A percentile compares a stretch with the other conserved stretches of the same genome.
phyloP scores from a whole-genome alignment of 1,140 invertebrate genomes.

The Psilanteris sp. region DNA sequence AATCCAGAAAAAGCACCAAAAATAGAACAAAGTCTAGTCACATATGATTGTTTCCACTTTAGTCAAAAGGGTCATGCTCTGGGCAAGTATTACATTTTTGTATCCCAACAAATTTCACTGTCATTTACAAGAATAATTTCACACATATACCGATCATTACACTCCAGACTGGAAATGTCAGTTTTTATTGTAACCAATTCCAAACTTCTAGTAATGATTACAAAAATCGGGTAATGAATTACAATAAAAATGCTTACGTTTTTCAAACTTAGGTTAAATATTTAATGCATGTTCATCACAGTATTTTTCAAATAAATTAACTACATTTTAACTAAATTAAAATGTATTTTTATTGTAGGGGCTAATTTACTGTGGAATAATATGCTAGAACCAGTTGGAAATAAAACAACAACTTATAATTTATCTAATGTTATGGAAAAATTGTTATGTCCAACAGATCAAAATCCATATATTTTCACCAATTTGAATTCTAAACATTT shows the following conservation, averaged over 20 bases:
- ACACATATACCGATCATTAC: too few relatives aligned
- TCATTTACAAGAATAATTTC: too few relatives aligned
- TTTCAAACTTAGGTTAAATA: too few relatives aligned
- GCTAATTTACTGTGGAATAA: conserved; percentile 88
- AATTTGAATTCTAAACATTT: conserved; percentile 82
- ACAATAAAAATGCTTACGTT: too few relatives aligned
- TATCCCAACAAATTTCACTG: too few relatives aligned
- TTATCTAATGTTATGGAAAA: conserved; percentile 82
- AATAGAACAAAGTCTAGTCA: conserved; percentile 80
- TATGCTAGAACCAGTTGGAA: conserved; percentile 85
- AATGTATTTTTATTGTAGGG: conserved; percentile 75
- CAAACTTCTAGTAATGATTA: too few relatives aligned
- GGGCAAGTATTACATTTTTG: conserved; percentile 72
- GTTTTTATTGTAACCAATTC: too few relatives aligned
- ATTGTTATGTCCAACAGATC: conserved; percentile 82
- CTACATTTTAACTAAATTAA: too few relatives aligned
- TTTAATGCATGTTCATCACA: too few relatives aligned
- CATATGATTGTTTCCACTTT: conserved; percentile 84
- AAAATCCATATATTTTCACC: conserved; percentile 85
- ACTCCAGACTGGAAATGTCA: too few relatives aligned
- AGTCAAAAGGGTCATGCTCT: conserved; percentile 82
- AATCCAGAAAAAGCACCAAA: conserved; percentile 65
- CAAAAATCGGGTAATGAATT: too few relatives aligned
- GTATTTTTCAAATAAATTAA: too few relatives aligned
- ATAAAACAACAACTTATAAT: conserved; percentile 81